Conservation (phyloP, 1,140 invertebrate genomes). For the Octopus sinensis region DNA sequence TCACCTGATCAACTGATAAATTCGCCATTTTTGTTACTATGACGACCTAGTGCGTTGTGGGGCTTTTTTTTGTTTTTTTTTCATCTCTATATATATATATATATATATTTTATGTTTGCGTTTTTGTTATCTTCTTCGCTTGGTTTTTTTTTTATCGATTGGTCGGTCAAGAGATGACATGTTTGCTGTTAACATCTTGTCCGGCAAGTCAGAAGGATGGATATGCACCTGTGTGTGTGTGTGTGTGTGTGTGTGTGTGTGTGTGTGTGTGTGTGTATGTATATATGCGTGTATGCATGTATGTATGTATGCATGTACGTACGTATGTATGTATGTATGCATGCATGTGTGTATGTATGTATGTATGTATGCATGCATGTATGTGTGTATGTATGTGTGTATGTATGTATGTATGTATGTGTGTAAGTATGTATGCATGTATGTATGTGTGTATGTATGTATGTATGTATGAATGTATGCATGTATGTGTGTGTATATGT, state of each 20-base stretch:
- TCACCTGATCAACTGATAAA: too few species aligned
- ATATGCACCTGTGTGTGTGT: constrained; percentile 9
- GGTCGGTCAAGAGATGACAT: too few species aligned
- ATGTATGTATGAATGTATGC: not conserved
- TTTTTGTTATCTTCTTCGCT: too few species aligned
- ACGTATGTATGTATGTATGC: constrained; percentile 1
- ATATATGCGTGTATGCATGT: not conserved
- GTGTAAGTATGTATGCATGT: not conserved
- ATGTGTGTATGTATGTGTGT: not conserved
- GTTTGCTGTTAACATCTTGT: too few species aligned
- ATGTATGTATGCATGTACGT: not conserved
- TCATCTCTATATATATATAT: too few species aligned
- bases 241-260: constrained; percentile 5
- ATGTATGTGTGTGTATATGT: not conserved
- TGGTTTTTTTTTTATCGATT: too few species aligned
- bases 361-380: not conserved
- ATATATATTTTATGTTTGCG: too few species aligned
- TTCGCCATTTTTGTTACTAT: too few species aligned
- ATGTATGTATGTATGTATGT: not conserved
- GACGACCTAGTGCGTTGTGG: too few species aligned
- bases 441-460: not conserved
- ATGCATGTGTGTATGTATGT: not conserved
- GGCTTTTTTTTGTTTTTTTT: too few species aligned
- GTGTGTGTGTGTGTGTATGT: not conserved
- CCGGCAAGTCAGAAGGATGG: not conserved